Conservation (phyloP, 2,888 invertebrate genomes). For the Protonemura montana region DNA sequence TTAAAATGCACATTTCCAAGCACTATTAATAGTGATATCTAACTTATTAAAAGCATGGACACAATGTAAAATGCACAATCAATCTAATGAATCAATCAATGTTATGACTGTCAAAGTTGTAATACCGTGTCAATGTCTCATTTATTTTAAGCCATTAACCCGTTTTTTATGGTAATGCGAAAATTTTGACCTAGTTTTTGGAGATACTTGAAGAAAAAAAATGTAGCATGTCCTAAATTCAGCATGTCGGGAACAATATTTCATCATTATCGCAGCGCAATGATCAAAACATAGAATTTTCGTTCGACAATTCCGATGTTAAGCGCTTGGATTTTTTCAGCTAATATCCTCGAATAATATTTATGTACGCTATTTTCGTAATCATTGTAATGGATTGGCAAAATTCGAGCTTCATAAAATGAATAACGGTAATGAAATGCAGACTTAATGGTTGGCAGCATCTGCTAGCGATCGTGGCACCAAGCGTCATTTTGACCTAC, state of each 20-base stretch:
- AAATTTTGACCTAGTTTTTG: too few species aligned
- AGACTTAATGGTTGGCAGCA: not conserved
- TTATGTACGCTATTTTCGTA: not conserved
- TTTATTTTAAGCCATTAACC: too few species aligned
- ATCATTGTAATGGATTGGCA: not conserved
- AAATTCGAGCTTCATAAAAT: not conserved
- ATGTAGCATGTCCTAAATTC: not conserved
- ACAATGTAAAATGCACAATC: too few species aligned
- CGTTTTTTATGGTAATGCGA: too few species aligned
- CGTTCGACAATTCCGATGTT: not conserved
- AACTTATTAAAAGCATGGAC: too few species aligned
- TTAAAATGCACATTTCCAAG: too few species aligned
- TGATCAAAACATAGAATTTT: not conserved
- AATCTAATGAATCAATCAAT: not conserved
- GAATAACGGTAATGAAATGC: constrained; percentile 7
- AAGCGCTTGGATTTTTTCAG: not conserved
- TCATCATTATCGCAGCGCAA: not conserved
- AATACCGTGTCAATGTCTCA: not conserved
- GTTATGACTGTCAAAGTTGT: not conserved
- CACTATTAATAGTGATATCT: too few species aligned
- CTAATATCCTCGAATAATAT: not conserved
- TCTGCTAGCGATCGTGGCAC: not conserved
- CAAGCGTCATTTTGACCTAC: not conserved
- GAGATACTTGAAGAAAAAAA: not conserved
- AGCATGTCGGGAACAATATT: not conserved